Evolutionary conservation across 2,797 vertebrate species (phyloP).

Genomic region (Carcharodon carcharias): DNA sequence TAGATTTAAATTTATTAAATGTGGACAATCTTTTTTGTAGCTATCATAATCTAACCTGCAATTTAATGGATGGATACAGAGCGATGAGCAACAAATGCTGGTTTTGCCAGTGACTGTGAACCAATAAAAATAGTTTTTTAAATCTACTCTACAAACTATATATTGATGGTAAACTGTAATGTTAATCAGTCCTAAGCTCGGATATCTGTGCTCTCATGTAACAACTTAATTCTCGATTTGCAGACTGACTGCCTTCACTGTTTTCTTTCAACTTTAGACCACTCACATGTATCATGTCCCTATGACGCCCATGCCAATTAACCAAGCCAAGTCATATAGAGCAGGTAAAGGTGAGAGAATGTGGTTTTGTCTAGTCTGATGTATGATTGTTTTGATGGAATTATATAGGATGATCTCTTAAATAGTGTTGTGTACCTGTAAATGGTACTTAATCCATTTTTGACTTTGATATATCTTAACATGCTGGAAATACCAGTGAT

Average conservation of each 20-base stretch:
- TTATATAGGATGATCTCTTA: background rate
- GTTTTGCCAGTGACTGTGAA: background rate
- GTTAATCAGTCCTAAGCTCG: background rate
- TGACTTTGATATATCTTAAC: background rate
- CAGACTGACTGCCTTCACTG: background rate
- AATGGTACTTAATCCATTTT: background rate
- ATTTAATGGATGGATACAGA: background rate
- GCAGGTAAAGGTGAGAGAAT: constrained; percentile 98
- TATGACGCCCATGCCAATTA: constrained; percentile 94
- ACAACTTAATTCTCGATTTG: background rate
- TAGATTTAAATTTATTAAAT: background rate
- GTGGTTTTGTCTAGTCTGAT: constrained; percentile 56
- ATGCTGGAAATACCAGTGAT: background rate
- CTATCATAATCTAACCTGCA: background rate
- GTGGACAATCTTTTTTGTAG: background rate
- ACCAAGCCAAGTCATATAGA: constrained; percentile 98
- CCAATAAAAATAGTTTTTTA: background rate
- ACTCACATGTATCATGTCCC: constrained; percentile 89
- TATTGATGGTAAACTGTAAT: background rate
- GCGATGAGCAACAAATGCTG: background rate
- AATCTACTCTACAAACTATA: background rate
- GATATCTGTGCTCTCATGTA: background rate
- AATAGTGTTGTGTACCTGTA: background rate
- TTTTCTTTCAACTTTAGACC: constrained; percentile 64
- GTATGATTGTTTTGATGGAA: constrained; percentile 40